Base-by-base conservation (phyloP, 64 coral and sea anemone genomes). In the Montipora sp. region DNA sequence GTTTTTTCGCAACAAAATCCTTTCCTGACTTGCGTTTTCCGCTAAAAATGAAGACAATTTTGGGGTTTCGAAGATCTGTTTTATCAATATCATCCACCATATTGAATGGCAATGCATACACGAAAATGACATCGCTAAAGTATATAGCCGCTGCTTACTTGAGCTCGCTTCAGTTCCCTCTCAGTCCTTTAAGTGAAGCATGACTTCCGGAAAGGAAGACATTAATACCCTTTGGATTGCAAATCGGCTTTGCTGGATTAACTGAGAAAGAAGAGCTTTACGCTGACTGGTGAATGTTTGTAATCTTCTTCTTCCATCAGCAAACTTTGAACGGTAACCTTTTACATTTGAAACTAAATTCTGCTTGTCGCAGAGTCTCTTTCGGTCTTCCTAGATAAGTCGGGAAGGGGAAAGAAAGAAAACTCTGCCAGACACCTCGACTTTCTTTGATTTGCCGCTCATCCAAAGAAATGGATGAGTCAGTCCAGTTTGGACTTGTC, bases 21-120 rank as follows among this genome's bases (percentile, higher is more conserved):
- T 99, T 99, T 20, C 98, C 98, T 14, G 98, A 96, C 90, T 99
- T 99, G 66, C 98, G 87, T 92, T 99, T 99, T 21, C 98, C 98
- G 83, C 98, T 99, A 4, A 99, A 89, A 75, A 99, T 48, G 19
- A 93, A 92, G 15, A 98, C 89, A 45, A 89, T 70, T 44, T 74
- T 79, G 8, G 91, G 91, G 11, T 5, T 5, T 5, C 6, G 61
- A 0, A 48, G 47, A 21, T 24, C 44, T 22, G 13, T 55, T 16
- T 67, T 69, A 15, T 36, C 36, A 36, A 2, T 36, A 36, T 51
- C 16, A 48, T 80, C 94, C 88, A 73, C 96, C 96, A 98, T 98
- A 13, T 96, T 96, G 72, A 21, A 15, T 48, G 23, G 7, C 2
- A 50, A 3, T 6, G 75, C 75, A 49, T 49, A 78, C 75, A 78